Conservation (phyloP, 2,797 vertebrate species). For the Fistularia tabacaria region DNA sequence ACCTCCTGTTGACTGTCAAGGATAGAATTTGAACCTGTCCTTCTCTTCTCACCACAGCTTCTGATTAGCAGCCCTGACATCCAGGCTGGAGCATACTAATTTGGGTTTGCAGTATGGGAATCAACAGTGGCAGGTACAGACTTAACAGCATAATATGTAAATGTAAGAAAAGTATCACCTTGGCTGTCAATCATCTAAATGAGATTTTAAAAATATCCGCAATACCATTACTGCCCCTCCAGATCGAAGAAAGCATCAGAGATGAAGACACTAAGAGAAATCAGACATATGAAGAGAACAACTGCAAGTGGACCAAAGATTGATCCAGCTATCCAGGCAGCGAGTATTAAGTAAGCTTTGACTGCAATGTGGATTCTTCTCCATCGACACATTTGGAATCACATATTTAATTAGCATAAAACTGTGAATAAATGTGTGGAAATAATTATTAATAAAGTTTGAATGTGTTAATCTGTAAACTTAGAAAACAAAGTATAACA, state of each 20-base stretch:
- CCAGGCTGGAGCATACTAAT: slow-evolving; percentile 74
- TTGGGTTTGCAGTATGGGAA: slow-evolving; percentile 70
- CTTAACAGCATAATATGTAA: slow-evolving; percentile 64
- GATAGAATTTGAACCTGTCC: slow-evolving; percentile 76
- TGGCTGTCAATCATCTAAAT: slow-evolving; percentile 72
- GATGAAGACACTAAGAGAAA: slow-evolving; percentile 34
- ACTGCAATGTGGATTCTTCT: too few relatives aligned
- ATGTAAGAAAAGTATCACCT: slow-evolving; percentile 57
- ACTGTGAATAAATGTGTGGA: too few relatives aligned
- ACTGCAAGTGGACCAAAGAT: too few relatives aligned
- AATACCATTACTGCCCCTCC: slow-evolving; percentile 61
- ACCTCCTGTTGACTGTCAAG: slow-evolving; percentile 74
- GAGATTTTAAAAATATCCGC: slow-evolving; percentile 52
- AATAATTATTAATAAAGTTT: too few relatives aligned
- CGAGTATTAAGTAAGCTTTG: too few relatives aligned
- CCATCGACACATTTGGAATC: too few relatives aligned
- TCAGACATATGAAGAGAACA: slow-evolving; percentile 17
- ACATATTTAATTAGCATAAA: too few relatives aligned
- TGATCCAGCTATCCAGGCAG: too few relatives aligned
- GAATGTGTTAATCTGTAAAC: too few relatives aligned
- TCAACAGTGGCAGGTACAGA: slow-evolving; percentile 60
- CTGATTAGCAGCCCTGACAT: slow-evolving; percentile 72
- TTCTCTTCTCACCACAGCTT: slow-evolving; percentile 59
- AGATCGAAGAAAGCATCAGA: slow-evolving; percentile 18
- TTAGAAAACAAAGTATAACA: too few relatives aligned